Evolutionary conservation across 2,797 vertebrate genomes (phyloP).

Genomic region (Ctenosaura bakeri): DNA sequence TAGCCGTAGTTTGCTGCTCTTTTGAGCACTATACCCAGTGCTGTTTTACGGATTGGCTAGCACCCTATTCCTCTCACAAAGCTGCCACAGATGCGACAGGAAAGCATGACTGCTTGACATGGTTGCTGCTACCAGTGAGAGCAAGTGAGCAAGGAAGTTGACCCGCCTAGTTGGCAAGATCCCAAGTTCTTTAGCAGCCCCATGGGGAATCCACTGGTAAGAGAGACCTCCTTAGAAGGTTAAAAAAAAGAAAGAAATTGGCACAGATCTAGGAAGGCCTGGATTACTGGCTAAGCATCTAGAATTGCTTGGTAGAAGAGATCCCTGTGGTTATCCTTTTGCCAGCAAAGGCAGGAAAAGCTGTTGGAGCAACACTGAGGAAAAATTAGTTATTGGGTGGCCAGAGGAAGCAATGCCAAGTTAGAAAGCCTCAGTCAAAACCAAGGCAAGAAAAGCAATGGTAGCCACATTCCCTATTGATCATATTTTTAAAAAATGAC

Average conservation of each 20-base stretch:
- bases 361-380: rapidly evolving
- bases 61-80: neutral
- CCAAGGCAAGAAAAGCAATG: neutral
- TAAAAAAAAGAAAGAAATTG: neutral
- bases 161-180: conserved; percentile 1
- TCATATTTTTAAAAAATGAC: neutral
- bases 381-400: neutral
- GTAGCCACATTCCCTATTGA: neutral
- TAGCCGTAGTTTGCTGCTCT: conserved; percentile 15
- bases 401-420: neutral
- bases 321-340: neutral
- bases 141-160: neutral
- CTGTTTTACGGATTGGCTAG: conserved; percentile 7
- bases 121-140: neutral
- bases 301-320: neutral
- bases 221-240: neutral
- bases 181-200: conserved; percentile 8
- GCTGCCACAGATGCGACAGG: rapidly evolving
- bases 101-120: neutral
- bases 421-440: conserved; percentile 6
- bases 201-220: neutral
- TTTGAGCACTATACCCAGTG: neutral
- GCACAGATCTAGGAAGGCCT: neutral
- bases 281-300: neutral
- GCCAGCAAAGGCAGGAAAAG: neutral